Evolutionary conservation across 2,797 vertebrate genomes (phyloP).

Genomic region (Dryobates pubescens): DNA sequence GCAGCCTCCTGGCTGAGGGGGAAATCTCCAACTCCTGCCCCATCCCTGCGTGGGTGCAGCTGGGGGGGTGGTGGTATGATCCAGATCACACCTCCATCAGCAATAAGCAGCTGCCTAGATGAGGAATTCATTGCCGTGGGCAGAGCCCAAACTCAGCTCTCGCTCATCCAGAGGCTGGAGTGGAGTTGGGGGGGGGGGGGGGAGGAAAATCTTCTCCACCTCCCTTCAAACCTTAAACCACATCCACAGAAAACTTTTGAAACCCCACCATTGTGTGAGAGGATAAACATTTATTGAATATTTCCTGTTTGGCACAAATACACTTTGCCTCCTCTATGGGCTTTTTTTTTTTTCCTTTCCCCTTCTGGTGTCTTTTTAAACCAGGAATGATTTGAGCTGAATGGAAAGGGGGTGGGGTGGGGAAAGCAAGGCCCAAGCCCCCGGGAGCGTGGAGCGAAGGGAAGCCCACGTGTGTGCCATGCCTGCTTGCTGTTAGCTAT

Average conservation of each 20-base stretch:
- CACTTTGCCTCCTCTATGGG: not conserved
- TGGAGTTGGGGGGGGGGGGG: not conserved
- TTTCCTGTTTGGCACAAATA: conserved; percentile 64
- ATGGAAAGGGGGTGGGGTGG: conserved; percentile 7
- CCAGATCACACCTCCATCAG: not conserved
- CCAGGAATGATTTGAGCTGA: not conserved
- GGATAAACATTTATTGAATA: conserved; percentile 54
- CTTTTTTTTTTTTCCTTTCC: not conserved
- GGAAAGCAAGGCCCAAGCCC: not conserved
- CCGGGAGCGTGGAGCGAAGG: not conserved
- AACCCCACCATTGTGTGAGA: conserved; percentile 31
- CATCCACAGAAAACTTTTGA: conserved; percentile 32
- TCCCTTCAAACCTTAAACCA: not conserved
- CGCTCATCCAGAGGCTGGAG: not conserved
- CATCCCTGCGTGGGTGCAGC: accelerated
- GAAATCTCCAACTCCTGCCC: not conserved
- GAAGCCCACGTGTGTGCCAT: conserved; percentile 67
- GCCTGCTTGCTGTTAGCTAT: conserved; percentile 69
- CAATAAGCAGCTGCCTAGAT: accelerated
- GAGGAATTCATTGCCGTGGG: accelerated
- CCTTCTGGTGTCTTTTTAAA: conserved; percentile 38
- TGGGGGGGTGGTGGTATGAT: accelerated
- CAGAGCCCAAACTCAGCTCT: not conserved
- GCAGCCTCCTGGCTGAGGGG: not conserved
- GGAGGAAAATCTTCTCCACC: not conserved